Percentiles rank a stretch among this genome's conserved stretches.
These are phyloP conservation scores for Pterocles orientalis DNA, from an alignment of 2,113 vertebrate species.

Conservation along the genomic window DNA sequence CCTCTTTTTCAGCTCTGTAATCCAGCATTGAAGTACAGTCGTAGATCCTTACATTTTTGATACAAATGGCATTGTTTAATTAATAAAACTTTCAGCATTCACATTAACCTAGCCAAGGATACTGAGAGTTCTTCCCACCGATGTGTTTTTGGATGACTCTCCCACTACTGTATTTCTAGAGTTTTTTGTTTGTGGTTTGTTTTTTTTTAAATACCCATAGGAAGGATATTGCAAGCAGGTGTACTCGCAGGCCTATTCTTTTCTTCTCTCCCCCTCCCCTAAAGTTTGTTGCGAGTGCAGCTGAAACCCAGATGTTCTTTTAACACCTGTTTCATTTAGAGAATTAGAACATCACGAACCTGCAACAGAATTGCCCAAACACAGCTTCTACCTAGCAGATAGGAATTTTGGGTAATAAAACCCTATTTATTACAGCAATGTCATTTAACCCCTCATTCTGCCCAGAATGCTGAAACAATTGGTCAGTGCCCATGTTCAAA, in stretches of 20 bases:
- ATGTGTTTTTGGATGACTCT: neutral
- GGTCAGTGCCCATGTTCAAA: fast-evolving
- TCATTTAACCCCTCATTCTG: neutral
- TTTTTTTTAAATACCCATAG: neutral
- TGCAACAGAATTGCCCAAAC: neutral
- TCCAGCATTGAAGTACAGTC: no score
- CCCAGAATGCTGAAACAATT: neutral
- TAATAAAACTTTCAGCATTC: neutral
- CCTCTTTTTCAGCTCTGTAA: neutral
- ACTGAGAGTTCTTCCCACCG: neutral
- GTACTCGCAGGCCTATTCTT: neutral
- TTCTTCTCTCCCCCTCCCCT: neutral
- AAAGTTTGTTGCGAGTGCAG: neutral
- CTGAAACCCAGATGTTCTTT: neutral
- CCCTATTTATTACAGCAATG: neutral
- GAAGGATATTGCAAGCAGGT: neutral
- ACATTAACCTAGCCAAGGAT: neutral
- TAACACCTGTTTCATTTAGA: neutral
- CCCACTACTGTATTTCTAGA: neutral
- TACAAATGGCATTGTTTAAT: neutral
- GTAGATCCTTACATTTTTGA: neutral
- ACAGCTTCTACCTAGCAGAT: neutral
- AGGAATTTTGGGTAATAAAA: neutral
- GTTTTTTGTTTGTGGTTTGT: neutral
- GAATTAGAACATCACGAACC: neutral